Evolutionary conservation across 2,888 invertebrate species (phyloP).

Genomic region (Muscina levida): DNA sequence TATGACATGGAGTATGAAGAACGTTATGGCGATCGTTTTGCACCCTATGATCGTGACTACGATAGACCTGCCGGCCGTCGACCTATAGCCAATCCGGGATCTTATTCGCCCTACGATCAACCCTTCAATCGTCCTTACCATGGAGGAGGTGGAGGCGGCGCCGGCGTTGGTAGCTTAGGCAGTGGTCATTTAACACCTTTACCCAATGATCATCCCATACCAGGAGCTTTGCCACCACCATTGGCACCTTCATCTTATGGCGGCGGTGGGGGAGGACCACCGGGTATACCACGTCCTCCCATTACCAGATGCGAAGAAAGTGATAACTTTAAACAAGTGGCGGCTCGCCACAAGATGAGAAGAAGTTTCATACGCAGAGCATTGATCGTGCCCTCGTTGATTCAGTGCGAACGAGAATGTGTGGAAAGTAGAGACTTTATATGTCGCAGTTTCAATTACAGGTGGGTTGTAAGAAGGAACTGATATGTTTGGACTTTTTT

Average conservation of each 20-base stretch:
- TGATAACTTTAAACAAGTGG: conserved; percentile 91
- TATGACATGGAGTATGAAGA: conserved; percentile 79
- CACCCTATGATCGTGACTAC: conserved; percentile 77
- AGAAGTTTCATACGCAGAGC: conserved; percentile 88
- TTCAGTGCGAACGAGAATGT: conserved; percentile 92
- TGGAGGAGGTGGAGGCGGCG: conserved; percentile 51
- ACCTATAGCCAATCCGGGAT: conserved; percentile 64
- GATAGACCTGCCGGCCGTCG: conserved; percentile 75
- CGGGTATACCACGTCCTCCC: conserved; percentile 79
- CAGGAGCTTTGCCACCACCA: conserved; percentile 70
- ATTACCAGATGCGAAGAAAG: conserved; percentile 87
- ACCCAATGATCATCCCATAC: conserved; percentile 73
- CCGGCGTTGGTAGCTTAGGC: no score
- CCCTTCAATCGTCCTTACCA: conserved; percentile 77
- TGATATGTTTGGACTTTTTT: no score
- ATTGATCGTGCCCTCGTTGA: conserved; percentile 86
- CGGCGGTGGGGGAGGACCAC: conserved; percentile 69
- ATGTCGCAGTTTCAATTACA: conserved; percentile 93
- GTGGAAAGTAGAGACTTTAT: conserved; percentile 90
- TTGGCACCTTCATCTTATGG: conserved; percentile 66
- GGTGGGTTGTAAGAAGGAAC: conserved; percentile 81
- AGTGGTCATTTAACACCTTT: conserved; percentile 68
- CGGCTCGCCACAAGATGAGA: conserved; percentile 88
- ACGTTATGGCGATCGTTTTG: conserved; percentile 73
- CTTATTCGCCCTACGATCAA: conserved; percentile 74